Conservation (phyloP, 92 coral and sea anemone genomes). For the Meandrina meandrites region DNA sequence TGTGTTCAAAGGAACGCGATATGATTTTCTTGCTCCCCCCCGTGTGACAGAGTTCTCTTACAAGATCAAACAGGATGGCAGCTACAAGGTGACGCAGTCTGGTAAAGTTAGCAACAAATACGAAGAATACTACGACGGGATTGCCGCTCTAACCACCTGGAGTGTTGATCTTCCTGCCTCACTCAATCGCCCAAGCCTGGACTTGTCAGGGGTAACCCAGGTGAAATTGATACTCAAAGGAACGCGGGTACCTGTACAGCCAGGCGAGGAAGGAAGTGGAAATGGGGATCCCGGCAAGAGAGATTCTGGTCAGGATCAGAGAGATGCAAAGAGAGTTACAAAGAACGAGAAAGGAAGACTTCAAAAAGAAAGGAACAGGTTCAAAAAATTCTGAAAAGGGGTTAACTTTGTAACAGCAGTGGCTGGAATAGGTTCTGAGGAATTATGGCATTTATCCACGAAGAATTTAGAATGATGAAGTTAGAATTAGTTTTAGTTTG, state of each 20-base stretch:
- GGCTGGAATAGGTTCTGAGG: no score
- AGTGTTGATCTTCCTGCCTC: conserved; percentile 30
- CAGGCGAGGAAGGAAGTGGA: neutral
- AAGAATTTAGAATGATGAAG: neutral
- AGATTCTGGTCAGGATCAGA: conserved; percentile 2
- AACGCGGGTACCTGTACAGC: conserved; percentile 43
- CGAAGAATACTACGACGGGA: conserved; percentile 50
- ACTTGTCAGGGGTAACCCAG: conserved; percentile 15
- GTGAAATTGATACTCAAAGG: no score
- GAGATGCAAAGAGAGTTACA: conserved; percentile 1
- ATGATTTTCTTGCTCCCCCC: conserved; percentile 39
- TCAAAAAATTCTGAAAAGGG: neutral
- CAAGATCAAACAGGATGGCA: conserved; percentile 28
- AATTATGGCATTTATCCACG: neutral
- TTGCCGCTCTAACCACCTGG: conserved; percentile 58
- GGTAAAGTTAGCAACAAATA: conserved; percentile 49
- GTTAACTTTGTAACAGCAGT: no score
- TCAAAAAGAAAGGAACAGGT: neutral
- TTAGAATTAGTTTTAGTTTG: no score
- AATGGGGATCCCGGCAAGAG: neutral
- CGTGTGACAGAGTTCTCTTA: conserved; percentile 48
- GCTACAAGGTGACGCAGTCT: conserved; percentile 10
- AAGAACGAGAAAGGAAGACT: neutral
- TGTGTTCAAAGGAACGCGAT: conserved; percentile 24
- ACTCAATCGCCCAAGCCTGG: conserved; percentile 28